Evolutionary conservation across 2,888 invertebrate genomes (phyloP), one percentile per base, ranked within the genome.

Genomic region (Palloptera scutellata): DNA sequence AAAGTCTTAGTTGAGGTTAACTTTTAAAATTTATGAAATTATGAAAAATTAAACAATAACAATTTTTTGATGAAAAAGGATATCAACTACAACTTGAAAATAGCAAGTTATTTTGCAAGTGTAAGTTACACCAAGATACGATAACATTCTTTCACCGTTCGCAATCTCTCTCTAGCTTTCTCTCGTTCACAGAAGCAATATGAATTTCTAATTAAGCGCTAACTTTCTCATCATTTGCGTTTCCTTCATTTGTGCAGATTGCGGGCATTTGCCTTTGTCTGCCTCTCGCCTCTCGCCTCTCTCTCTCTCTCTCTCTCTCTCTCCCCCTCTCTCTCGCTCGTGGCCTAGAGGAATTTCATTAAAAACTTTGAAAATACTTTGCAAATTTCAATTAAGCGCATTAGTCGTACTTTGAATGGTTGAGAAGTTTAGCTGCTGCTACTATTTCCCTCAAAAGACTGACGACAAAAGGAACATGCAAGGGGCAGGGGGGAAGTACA

Each of bases 361-460:
- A 48, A 48, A 48, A 48, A 48, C 48, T 48, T 30, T 48, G 48
- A 13, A 48, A n/a, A 48, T 10, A 48, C 48, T 48, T 48, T 48
- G 48, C 10, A 15, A 48, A 48, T 48, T 48, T 48, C 48, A 48
- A 48, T 48, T n/a, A 48, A n/a, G 48, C 48, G 48, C 48, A 15
- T 15, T 48, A 13, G n/a, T n/a, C n/a, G n/a, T n/a, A 30, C 30
- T 30, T 30, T 30, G 30, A 30, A 30, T 30, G 30, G 30, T 30
- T 4, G 2, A 30, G 30, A 30, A 30, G 2, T 30, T 30, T 30
- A 30, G 30, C 30, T 30, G 30, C 30, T 30, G 6, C 30, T n/a
- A n/a, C n/a, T n/a, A n/a, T n/a, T n/a, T n/a, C n/a, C n/a, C n/a
- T 30, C 30, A 30, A 30, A 30, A 30, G 2, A 4, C 30, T 4